These are phyloP conservation scores for Neria commutata DNA, from an alignment of 2,888 invertebrate species.

Conservation along the genomic window DNA sequence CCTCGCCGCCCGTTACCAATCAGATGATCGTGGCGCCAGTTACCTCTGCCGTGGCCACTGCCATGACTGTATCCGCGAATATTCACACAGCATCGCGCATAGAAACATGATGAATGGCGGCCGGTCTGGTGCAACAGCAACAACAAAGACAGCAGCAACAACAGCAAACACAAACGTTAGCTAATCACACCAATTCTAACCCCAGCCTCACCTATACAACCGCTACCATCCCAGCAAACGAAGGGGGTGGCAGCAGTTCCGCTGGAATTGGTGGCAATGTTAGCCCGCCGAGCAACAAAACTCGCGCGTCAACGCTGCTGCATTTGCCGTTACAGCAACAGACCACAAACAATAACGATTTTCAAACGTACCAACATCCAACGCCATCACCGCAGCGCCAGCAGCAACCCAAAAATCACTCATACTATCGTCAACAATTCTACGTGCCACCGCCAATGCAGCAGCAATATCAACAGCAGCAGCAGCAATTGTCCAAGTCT, in stretches of 20 bases:
- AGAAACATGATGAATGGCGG: constrained; percentile 59
- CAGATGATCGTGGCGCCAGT: constrained; percentile 28
- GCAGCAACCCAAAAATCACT: constrained; percentile 31
- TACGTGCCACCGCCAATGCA: constrained; percentile 58
- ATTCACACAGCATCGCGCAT: constrained; percentile 55
- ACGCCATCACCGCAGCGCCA: constrained; percentile 20
- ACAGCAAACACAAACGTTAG: constrained; percentile 26
- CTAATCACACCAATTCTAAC: constrained; percentile 36
- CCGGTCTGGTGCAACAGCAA: constrained; percentile 56
- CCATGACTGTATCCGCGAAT: constrained; percentile 47
- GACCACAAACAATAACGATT: constrained; percentile 3
- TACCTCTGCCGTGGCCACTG: constrained; percentile 34
- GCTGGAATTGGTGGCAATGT: constrained; percentile 17
- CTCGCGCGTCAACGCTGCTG: constrained; percentile 31
- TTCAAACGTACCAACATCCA: background rate
- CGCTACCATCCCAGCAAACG: constrained; percentile 3
- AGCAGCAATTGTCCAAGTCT: constrained; percentile 34
- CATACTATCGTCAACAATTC: constrained; percentile 54
- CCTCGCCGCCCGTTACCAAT: constrained; percentile 35
- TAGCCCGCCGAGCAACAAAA: constrained; percentile 31
- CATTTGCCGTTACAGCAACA: constrained; percentile 23
- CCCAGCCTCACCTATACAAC: constrained; percentile 34
- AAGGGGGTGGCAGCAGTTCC: constrained; percentile 12
- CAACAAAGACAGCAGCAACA: constrained; percentile 27
- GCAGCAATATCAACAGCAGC: constrained; percentile 42